Evolutionary conservation across 1,140 invertebrate genomes (phyloP).

Genomic region (Euura saliciscinereae): DNA sequence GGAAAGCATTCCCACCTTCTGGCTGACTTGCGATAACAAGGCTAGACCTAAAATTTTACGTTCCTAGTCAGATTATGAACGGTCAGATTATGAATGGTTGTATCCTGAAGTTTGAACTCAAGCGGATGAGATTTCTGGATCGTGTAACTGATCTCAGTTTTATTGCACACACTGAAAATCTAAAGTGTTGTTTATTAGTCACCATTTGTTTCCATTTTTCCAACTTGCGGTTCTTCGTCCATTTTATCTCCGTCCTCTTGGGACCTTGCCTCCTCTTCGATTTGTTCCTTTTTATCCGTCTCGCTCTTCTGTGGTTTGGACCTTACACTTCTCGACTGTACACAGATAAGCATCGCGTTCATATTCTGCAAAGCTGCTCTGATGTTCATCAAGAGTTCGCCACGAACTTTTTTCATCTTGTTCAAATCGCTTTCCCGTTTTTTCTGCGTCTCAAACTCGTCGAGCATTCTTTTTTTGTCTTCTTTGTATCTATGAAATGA

Average conservation of each 20-base stretch:
- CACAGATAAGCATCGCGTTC: constrained; percentile 39
- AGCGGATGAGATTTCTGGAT: no score
- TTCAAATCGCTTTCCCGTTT: constrained; percentile 50
- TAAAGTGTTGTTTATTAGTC: constrained; percentile 4
- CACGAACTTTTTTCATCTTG: constrained; percentile 34
- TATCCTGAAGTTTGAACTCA: no score
- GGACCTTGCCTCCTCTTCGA: neutral
- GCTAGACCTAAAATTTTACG: constrained; percentile 34
- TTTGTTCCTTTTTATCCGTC: constrained; percentile 15
- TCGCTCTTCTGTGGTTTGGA: neutral
- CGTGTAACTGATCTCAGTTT: no score
- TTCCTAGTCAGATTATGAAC: no score
- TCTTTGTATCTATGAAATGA: constrained; percentile 54
- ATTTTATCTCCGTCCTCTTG: constrained; percentile 6
- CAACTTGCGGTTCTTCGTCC: constrained; percentile 12
- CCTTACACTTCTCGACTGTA: constrained; percentile 22
- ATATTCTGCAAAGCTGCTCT: constrained; percentile 48
- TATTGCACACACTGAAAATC: no score
- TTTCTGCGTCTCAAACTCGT: constrained; percentile 54
- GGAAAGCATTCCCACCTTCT: constrained; percentile 38
- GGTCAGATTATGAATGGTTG: no score
- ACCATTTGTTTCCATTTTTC: constrained; percentile 44
- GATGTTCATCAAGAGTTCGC: constrained; percentile 46
- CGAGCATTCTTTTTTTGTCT: constrained; percentile 56
- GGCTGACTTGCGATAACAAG: constrained; percentile 38